These are phyloP conservation scores for Peucedramus taeniatus DNA, from an alignment of 2,113 vertebrate genomes.

Conservation along the genomic window DNA sequence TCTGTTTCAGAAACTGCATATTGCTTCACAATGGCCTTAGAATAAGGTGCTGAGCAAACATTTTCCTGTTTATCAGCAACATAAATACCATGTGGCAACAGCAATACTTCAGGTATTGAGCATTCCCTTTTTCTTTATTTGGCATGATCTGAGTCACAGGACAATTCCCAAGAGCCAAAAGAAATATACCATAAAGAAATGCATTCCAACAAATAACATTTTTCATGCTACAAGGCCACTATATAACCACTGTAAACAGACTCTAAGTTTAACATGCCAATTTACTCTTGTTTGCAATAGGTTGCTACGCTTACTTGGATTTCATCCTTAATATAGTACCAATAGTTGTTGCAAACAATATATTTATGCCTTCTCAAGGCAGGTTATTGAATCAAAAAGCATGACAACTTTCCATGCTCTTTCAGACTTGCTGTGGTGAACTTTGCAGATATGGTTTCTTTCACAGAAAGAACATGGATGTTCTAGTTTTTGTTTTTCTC, in stretches of 20 bases:
- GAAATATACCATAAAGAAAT: neutral
- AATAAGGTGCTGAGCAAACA: neutral
- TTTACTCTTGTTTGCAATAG: neutral
- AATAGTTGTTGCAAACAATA: neutral
- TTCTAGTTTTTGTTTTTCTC: neutral
- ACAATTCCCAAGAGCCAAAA: neutral
- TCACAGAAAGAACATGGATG: accelerated
- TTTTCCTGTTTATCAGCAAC: neutral
- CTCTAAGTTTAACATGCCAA: neutral
- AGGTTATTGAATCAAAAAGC: neutral
- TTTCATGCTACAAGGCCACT: neutral
- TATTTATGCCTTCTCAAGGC: neutral
- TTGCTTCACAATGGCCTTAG: neutral
- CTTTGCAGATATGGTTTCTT: neutral
- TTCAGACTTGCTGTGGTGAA: neutral
- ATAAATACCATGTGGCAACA: neutral
- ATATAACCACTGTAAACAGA: neutral
- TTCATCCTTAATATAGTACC: neutral
- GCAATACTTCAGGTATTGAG: neutral
- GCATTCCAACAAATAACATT: neutral
- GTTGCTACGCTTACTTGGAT: neutral
- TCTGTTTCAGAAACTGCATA: neutral
- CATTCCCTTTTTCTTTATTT: neutral
- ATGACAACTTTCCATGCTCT: neutral
- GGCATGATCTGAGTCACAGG: neutral